Conservation (phyloP, 2,888 invertebrate species). For the Agrotis segetum region DNA sequence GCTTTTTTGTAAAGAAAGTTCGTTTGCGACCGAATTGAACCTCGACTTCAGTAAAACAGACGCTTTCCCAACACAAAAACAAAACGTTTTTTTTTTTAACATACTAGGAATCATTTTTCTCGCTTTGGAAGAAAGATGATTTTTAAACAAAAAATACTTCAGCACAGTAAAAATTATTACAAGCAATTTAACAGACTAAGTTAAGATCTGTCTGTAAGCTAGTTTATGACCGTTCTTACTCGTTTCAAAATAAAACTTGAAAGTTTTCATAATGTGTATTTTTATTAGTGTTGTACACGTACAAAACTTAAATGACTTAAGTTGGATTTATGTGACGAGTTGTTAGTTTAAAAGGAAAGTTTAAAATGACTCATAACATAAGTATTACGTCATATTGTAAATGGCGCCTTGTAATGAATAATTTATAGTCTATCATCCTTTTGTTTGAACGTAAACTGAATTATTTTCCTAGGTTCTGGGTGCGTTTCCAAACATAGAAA, state of each 20-base stretch:
- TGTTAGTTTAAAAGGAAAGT: conserved; percentile 55
- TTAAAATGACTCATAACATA: conserved; percentile 25
- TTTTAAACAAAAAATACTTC: background rate
- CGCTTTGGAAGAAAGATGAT: background rate
- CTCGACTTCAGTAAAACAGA: too few species aligned
- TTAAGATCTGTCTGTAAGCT: conserved; percentile 48
- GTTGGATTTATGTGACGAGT: conserved; percentile 72
- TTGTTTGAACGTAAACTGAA: too few species aligned
- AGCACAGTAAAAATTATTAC: background rate
- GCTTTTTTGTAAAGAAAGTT: too few species aligned
- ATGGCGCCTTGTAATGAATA: too few species aligned
- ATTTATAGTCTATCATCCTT: too few species aligned
- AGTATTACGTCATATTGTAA: conserved; percentile 7
- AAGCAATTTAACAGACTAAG: background rate
- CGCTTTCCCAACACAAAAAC: too few species aligned
- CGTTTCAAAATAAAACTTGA: conserved; percentile 74
- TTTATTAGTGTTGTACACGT: conserved; percentile 66
- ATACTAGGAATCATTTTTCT: too few species aligned
- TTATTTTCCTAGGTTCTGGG: too few species aligned
- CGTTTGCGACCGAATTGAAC: too few species aligned
- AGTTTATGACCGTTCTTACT: conserved; percentile 72
- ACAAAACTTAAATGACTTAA: conserved; percentile 70
- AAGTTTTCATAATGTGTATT: conserved; percentile 72
- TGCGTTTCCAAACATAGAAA: too few species aligned
- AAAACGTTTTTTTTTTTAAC: too few species aligned